Conservation (phyloP, 2,797 vertebrate species). For the Falco novaeseelandiae region DNA sequence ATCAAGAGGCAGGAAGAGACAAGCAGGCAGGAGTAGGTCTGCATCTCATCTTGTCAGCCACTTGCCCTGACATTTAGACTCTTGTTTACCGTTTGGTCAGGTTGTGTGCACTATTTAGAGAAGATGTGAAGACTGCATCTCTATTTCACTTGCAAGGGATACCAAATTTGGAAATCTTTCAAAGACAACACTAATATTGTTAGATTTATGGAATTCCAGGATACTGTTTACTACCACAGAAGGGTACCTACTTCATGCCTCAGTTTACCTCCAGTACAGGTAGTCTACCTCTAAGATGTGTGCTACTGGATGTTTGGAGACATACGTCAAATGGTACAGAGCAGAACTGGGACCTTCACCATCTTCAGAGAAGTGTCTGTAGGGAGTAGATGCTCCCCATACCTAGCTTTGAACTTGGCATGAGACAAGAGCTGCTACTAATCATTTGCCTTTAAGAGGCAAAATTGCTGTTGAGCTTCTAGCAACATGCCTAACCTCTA, state of each 20-base stretch:
- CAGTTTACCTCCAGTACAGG: background rate
- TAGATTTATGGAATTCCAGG: background rate
- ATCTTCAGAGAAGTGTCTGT: background rate
- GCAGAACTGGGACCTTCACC: background rate
- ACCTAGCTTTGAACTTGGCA: background rate
- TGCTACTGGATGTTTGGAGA: background rate
- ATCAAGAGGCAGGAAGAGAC: background rate
- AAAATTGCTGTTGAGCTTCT: background rate
- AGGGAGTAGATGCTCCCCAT: background rate
- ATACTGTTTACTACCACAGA: background rate
- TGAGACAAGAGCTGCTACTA: background rate
- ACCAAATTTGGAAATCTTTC: background rate
- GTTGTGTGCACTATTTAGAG: background rate
- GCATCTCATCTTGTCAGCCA: background rate
- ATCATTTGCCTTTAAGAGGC: background rate
- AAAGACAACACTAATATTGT: background rate
- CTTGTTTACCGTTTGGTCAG: background rate
- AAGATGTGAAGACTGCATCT: background rate
- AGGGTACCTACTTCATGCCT: background rate
- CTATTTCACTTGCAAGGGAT: background rate
- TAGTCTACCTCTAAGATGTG: background rate
- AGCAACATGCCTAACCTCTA: background rate
- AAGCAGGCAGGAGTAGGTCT: background rate
- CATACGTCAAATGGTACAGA: background rate
- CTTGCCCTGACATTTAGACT: background rate